Evolutionary conservation across 1,140 invertebrate genomes (phyloP).

Genomic region (Halictus rubicundus): DNA sequence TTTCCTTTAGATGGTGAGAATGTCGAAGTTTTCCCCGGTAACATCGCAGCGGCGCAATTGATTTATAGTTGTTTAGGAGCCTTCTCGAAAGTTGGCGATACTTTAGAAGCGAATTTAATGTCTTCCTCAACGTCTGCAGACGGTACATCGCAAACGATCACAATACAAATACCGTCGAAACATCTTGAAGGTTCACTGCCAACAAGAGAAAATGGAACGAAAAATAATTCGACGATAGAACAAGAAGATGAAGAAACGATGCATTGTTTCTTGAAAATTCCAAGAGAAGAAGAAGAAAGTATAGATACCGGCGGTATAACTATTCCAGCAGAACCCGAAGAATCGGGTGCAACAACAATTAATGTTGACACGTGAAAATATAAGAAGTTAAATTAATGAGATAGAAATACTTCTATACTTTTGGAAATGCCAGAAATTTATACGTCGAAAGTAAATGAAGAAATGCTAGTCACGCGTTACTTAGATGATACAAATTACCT

Average conservation of each 20-base stretch:
- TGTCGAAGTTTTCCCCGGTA: constrained; percentile 78
- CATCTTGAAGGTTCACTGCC: constrained; percentile 72
- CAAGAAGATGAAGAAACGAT: constrained; percentile 78
- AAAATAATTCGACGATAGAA: constrained; percentile 67
- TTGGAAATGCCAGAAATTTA: constrained; percentile 20
- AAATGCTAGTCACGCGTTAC: constrained; percentile 63
- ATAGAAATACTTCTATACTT: constrained; percentile 35
- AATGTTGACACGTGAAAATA: constrained; percentile 66
- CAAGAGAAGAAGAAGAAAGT: constrained; percentile 80
- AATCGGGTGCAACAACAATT: constrained; percentile 51
- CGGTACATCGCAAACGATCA: constrained; percentile 79
- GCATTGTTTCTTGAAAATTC: constrained; percentile 80
- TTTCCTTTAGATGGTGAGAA: constrained; percentile 66
- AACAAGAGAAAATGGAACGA: constrained; percentile 61
- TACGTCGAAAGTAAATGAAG: constrained; percentile 33
- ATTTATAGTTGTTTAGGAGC: constrained; percentile 82
- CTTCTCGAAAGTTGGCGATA: constrained; percentile 75
- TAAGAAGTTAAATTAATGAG: constrained; percentile 13
- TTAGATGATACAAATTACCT: constrained; percentile 48
- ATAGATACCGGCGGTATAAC: constrained; percentile 84
- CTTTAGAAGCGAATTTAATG: constrained; percentile 77
- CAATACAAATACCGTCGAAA: constrained; percentile 78
- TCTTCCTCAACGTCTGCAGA: constrained; percentile 77
- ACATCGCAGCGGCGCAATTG: constrained; percentile 81
- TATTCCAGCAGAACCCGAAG: constrained; percentile 80